These are phyloP conservation scores for Amazona ochrocephala DNA, from an alignment of 2,797 vertebrate species.

Conservation along the genomic window DNA sequence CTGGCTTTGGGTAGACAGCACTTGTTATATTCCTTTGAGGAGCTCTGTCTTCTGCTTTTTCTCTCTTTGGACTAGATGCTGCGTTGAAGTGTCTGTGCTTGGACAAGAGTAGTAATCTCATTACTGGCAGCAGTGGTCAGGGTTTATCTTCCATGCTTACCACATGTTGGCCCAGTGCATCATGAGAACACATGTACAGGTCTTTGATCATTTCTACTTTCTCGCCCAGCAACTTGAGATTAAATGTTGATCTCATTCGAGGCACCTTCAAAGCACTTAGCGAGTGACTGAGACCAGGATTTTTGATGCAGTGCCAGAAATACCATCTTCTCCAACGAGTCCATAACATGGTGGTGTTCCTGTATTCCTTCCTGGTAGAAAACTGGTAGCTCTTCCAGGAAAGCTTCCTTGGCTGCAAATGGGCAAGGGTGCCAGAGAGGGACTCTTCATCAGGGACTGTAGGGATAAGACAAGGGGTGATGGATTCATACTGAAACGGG, in stretches of 20 bases:
- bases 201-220: neutral
- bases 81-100: neutral
- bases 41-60: neutral
- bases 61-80: neutral
- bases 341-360: fast-evolving
- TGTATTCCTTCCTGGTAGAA: neutral
- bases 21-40: neutral
- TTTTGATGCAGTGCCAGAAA: neutral
- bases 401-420: neutral
- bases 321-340: neutral
- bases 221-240: neutral
- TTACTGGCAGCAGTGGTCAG: neutral
- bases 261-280: neutral
- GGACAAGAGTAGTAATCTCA: neutral
- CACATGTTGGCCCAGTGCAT: neutral
- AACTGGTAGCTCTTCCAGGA: neutral
- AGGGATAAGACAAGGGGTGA: neutral
- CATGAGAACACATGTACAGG: neutral
- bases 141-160: neutral
- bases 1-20: neutral
- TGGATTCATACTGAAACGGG: neutral
- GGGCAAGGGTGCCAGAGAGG: neutral
- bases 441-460: neutral
- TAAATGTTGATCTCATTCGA: neutral
- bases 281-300: neutral